Percentiles rank a stretch among this genome's conserved stretches.
These are phyloP conservation scores for Alauda arvensis DNA, from an alignment of 2,797 vertebrate species.

Conservation along the genomic window DNA sequence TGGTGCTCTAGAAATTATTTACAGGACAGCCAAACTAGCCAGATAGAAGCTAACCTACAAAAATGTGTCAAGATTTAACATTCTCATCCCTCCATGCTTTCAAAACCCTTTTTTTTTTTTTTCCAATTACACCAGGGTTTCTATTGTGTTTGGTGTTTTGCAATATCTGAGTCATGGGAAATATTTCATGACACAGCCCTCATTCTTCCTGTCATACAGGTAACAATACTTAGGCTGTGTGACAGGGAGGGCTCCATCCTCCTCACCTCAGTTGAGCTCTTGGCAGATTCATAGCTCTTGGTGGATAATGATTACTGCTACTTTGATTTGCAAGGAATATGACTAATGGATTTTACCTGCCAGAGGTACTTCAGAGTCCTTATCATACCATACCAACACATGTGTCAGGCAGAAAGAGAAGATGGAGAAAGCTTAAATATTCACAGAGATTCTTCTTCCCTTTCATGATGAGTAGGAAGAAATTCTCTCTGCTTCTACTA, in stretches of 20 bases:
- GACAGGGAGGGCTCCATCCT: not conserved
- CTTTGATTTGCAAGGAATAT: not conserved
- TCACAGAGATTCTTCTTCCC: not conserved
- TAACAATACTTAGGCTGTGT: not conserved
- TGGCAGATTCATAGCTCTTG: not conserved
- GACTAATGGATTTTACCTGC: not conserved
- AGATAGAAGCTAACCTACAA: not conserved
- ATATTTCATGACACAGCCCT: not conserved
- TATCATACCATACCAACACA: not conserved
- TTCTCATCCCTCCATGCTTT: not conserved
- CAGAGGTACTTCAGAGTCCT: not conserved
- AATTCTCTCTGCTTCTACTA: slow-evolving; percentile 38
- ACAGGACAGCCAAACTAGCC: not conserved
- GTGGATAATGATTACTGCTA: not conserved
- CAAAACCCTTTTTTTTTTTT: not conserved
- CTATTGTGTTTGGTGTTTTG: not conserved
- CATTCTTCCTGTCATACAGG: not conserved
- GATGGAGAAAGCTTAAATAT: not conserved
- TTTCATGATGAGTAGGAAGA: not conserved
- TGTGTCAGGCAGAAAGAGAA: not conserved
- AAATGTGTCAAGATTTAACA: not conserved
- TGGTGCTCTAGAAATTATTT: not conserved
- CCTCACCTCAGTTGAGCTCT: not conserved
- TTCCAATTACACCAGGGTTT: not conserved
- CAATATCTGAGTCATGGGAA: not conserved